phyloP scores from a whole-genome alignment of 2,113 vertebrate genomes.

The Phaethon lepturus region DNA sequence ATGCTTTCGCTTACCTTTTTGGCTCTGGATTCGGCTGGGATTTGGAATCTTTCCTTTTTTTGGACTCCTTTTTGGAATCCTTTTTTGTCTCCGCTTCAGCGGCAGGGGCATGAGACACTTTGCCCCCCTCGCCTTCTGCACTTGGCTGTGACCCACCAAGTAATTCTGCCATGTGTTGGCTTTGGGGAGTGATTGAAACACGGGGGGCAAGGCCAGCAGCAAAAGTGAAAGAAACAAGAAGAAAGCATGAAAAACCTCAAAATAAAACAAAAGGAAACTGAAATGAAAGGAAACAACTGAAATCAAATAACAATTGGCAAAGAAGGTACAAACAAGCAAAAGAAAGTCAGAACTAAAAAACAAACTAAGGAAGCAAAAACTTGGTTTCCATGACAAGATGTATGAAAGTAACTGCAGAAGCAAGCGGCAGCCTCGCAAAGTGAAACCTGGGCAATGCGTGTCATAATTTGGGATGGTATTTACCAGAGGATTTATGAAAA shows the following conservation, averaged over 20 bases:
- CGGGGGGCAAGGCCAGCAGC: constrained; percentile 81
- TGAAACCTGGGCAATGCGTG: constrained; percentile 80
- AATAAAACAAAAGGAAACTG: constrained; percentile 73
- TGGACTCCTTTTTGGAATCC: constrained; percentile 93
- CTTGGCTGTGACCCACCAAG: constrained; percentile 83
- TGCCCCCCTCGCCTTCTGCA: constrained; percentile 80
- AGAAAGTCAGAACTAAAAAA: constrained; percentile 80
- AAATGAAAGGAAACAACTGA: constrained; percentile 75
- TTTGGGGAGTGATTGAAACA: constrained; percentile 86
- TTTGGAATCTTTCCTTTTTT: constrained; percentile 92
- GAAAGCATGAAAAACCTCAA: constrained; percentile 77
- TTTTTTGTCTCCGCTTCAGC: constrained; percentile 84
- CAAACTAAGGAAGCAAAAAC: constrained; percentile 77
- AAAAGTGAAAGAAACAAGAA: constrained; percentile 83
- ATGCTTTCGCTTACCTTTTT: constrained; percentile 83
- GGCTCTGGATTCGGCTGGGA: constrained; percentile 80
- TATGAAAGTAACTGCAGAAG: constrained; percentile 77
- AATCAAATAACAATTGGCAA: constrained; percentile 64
- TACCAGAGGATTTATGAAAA: constrained; percentile 79
- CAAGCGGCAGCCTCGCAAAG: constrained; percentile 77
- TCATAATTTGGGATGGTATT: constrained; percentile 77
- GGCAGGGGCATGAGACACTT: constrained; percentile 75
- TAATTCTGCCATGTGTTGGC: constrained; percentile 84
- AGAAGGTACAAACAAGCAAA: constrained; percentile 73
- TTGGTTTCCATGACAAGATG: constrained; percentile 79